Percentiles rank a stretch among this genome's conserved stretches.
phyloP scores from a whole-genome alignment of 2,113 vertebrate genomes.

The Corydoras maculifer region DNA sequence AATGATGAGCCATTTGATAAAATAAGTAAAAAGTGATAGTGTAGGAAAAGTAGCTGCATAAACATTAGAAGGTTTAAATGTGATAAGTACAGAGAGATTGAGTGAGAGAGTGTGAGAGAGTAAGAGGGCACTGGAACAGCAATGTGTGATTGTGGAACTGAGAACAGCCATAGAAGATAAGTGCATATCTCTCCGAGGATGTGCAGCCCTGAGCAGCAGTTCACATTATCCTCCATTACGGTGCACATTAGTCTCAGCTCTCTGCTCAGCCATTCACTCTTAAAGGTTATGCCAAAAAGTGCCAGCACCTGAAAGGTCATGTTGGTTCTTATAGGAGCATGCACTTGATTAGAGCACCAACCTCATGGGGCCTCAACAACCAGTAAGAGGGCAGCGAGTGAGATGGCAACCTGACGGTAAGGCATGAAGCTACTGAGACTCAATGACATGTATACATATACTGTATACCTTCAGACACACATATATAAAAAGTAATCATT shows the following conservation, averaged over 20 bases:
- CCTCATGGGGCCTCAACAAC: constrained; percentile 34
- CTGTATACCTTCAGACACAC: too few species aligned
- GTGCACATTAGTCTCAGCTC: constrained; percentile 24
- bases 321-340: constrained; percentile 54
- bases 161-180: constrained; percentile 15
- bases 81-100: background rate
- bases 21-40: background rate
- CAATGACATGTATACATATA: too few species aligned
- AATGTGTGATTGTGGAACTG: constrained; percentile 11
- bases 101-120: background rate
- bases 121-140: background rate
- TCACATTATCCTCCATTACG: constrained; percentile 33
- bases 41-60: background rate
- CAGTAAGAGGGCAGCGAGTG: background rate
- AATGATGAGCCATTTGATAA: too few species aligned
- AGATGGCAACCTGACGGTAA: background rate
- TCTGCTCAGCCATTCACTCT: constrained; percentile 36
- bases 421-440: background rate
- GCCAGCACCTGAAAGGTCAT: constrained; percentile 63
- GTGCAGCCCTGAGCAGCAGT: constrained; percentile 15
- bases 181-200: background rate
- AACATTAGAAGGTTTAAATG: background rate
- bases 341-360: constrained; percentile 51
- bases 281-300: constrained; percentile 60
- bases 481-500: too few species aligned